Percentiles rank a stretch among this genome's conserved stretches.
phyloP scores from a whole-genome alignment of 1,140 invertebrate genomes.

The Melitaea cinxia region DNA sequence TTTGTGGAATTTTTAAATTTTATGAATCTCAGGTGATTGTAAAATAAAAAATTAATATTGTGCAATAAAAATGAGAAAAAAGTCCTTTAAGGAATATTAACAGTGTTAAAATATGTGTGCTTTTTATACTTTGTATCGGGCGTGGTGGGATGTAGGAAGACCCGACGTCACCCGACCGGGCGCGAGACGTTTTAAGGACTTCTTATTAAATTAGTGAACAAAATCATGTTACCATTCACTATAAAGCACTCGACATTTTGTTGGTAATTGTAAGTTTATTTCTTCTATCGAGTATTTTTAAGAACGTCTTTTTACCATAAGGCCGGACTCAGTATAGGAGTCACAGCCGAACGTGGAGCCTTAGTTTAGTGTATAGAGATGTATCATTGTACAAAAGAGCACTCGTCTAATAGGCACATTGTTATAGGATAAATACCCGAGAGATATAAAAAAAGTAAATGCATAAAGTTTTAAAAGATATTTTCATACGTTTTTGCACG shows the following conservation, averaged over 20 bases:
- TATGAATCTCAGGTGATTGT: constrained; percentile 56
- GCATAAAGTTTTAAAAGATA: constrained; percentile 78
- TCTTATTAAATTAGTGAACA: constrained; percentile 71
- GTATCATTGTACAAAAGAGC: constrained; percentile 77
- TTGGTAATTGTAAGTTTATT: constrained; percentile 68
- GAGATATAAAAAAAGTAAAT: constrained; percentile 72
- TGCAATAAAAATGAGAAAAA: constrained; percentile 44
- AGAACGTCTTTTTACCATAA: constrained; percentile 48
- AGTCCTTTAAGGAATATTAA: constrained; percentile 30
- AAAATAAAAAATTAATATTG: constrained; percentile 45
- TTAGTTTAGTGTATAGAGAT: constrained; percentile 73
- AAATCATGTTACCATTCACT: constrained; percentile 79
- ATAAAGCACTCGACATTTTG: constrained; percentile 67
- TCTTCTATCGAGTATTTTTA: constrained; percentile 63
- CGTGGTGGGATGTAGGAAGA: constrained; percentile 9
- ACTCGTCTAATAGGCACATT: constrained; percentile 76
- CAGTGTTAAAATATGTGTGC: constrained; percentile 39
- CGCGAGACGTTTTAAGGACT: constrained; percentile 26
- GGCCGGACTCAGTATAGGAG: constrained; percentile 43
- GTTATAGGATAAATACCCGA: constrained; percentile 75
- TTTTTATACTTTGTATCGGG: constrained; percentile 31
- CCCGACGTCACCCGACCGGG: constrained; percentile 32
- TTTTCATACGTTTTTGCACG: constrained; percentile 81
- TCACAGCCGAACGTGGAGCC: constrained; percentile 53
- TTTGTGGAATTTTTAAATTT: constrained; percentile 42